A percentile compares a stretch with the other conserved stretches of the same genome.
Conservation (phyloP, 2,113 vertebrate species). For the Mandrillus leucophaeus region DNA sequence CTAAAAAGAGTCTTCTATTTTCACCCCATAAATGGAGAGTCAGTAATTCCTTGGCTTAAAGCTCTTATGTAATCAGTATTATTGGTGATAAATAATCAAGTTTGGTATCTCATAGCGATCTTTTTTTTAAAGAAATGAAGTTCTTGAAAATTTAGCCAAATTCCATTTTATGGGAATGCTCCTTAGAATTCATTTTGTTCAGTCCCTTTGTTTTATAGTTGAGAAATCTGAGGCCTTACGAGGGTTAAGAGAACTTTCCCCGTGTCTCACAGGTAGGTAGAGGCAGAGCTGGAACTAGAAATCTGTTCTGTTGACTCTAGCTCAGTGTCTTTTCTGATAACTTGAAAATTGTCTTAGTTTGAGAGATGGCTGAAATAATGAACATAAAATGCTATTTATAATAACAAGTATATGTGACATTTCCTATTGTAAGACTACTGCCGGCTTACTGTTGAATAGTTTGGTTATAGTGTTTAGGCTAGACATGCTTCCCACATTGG, state of each 20-base stretch:
- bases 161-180: constrained; percentile 47
- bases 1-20: constrained; percentile 60
- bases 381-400: neutral
- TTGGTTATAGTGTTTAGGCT: constrained; percentile 39
- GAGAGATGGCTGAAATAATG: constrained; percentile 6
- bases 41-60: constrained; percentile 40
- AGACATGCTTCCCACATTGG: neutral
- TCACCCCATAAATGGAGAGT: constrained; percentile 60
- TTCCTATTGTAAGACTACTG: neutral
- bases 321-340: constrained; percentile 21
- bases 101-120: neutral
- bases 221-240: neutral
- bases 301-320: neutral
- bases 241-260: neutral
- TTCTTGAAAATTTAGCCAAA: constrained; percentile 10
- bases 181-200: constrained; percentile 7
- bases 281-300: neutral
- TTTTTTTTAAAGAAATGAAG: neutral
- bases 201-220: neutral
- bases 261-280: neutral
- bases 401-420: neutral
- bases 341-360: neutral
- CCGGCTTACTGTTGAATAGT: neutral
- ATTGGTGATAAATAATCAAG: constrained; percentile 2
- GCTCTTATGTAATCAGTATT: constrained; percentile 7